These are phyloP conservation scores for Limnephilus auricula DNA, from an alignment of 2,888 invertebrate species.

Conservation along the genomic window DNA sequence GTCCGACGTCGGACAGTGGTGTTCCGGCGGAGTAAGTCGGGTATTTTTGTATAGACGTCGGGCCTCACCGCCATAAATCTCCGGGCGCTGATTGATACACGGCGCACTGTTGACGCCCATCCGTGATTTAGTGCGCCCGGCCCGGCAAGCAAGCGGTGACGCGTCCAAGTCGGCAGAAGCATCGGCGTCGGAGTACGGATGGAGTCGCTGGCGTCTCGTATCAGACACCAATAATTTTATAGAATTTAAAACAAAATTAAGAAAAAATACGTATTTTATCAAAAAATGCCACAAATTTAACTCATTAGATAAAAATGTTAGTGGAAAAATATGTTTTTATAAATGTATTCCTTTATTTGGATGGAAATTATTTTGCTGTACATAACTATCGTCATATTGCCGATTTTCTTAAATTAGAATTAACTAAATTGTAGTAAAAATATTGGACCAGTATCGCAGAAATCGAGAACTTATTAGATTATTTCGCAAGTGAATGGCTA, in stretches of 20 bases:
- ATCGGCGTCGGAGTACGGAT: neutral
- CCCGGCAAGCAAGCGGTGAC: conserved; percentile 45
- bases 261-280: neutral
- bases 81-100: conserved; percentile 77
- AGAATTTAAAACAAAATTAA: neutral
- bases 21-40: conserved; percentile 48
- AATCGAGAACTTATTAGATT: too few species aligned
- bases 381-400: neutral
- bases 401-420: neutral
- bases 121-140: conserved; percentile 79
- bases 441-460: too few species aligned
- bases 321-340: too few species aligned
- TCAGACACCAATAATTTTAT: neutral
- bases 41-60: conserved; percentile 62
- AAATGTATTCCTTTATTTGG: neutral
- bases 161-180: conserved; percentile 21
- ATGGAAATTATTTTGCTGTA: neutral
- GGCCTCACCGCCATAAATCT: conserved; percentile 72
- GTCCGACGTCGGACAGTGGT: conserved; percentile 42
- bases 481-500: neutral
- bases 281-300: neutral
- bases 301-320: neutral
- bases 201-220: neutral
- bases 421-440: neutral
- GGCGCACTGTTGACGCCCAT: conserved; percentile 80